These are phyloP conservation scores for Drosophila chauvacae DNA, from an alignment of 1,140 invertebrate genomes.

Conservation along the genomic window DNA sequence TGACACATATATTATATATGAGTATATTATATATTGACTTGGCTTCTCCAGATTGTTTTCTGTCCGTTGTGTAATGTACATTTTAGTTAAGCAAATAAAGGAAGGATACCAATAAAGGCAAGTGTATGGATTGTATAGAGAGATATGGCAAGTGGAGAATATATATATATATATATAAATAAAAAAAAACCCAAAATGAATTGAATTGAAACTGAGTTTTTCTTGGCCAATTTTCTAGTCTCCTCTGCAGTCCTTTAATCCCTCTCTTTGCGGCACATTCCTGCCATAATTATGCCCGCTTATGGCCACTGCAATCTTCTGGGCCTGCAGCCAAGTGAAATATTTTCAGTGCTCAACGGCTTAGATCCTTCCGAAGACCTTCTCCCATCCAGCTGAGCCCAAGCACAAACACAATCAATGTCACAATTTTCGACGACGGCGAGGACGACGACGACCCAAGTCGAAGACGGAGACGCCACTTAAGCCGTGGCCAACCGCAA, in stretches of 20 bases:
- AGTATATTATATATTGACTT: conserved; percentile 38
- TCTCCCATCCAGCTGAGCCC: conserved; percentile 9
- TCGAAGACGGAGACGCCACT: conserved; percentile 51
- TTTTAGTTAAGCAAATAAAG: conserved; percentile 71
- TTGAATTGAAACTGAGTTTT: conserved; percentile 53
- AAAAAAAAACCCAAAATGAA: conserved; percentile 24
- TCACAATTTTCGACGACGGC: conserved; percentile 66
- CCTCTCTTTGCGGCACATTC: conserved; percentile 24
- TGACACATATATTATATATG: conserved; percentile 40
- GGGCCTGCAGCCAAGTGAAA: conserved; percentile 50
- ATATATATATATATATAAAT: conserved; percentile 16
- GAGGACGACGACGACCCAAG: conserved; percentile 9
- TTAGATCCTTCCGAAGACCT: conserved; percentile 32
- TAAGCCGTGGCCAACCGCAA: conserved; percentile 68
- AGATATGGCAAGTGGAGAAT: conserved; percentile 25
- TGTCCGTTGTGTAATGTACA: conserved; percentile 64
- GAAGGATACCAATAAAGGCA: conserved; percentile 29
- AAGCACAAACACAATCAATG: conserved; percentile 75
- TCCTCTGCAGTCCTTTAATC: background rate
- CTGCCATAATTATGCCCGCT: conserved; percentile 53
- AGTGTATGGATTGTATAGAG: conserved; percentile 61
- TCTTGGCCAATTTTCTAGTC: conserved; percentile 28
- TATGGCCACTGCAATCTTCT: conserved; percentile 30
- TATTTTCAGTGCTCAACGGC: conserved; percentile 72
- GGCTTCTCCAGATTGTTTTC: conserved; percentile 62